phyloP scores from a whole-genome alignment of 2,113 vertebrate species.

The Delphinapterus leucas region DNA sequence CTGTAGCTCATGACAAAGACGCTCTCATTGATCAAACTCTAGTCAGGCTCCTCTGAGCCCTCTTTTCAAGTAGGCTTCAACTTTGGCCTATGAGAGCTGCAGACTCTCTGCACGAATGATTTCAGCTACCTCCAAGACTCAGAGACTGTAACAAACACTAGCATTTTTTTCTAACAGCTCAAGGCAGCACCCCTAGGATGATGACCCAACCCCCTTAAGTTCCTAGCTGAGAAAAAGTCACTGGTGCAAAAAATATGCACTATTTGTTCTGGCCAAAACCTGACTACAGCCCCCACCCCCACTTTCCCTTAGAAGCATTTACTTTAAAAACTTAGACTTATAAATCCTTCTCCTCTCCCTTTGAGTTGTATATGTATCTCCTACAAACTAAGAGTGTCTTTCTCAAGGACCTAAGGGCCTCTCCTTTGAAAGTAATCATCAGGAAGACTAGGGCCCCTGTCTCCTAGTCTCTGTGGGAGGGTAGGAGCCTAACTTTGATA shows the following conservation, averaged over 20 bases:
- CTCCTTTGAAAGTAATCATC: background rate
- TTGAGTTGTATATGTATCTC: background rate
- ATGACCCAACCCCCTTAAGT: background rate
- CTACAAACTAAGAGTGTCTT: background rate
- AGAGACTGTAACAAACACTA: background rate
- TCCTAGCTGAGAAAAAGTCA: background rate
- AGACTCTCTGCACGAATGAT: background rate
- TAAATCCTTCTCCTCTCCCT: background rate
- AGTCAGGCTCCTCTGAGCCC: background rate
- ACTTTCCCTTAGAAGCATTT: background rate
- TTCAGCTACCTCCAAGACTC: background rate
- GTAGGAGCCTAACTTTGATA: background rate
- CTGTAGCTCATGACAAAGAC: background rate
- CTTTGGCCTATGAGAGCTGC: background rate
- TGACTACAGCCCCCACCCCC: background rate
- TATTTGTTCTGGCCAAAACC: background rate
- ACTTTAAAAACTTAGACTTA: background rate
- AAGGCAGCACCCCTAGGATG: background rate
- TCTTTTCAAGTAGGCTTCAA: background rate
- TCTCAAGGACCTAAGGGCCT: background rate
- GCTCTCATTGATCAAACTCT: background rate
- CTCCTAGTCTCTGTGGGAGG: background rate
- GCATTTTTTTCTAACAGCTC: background rate
- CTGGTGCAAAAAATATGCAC: background rate
- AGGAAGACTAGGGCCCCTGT: background rate